phyloP scores from a whole-genome alignment of 2,888 invertebrate genomes.

The Apamea anceps region DNA sequence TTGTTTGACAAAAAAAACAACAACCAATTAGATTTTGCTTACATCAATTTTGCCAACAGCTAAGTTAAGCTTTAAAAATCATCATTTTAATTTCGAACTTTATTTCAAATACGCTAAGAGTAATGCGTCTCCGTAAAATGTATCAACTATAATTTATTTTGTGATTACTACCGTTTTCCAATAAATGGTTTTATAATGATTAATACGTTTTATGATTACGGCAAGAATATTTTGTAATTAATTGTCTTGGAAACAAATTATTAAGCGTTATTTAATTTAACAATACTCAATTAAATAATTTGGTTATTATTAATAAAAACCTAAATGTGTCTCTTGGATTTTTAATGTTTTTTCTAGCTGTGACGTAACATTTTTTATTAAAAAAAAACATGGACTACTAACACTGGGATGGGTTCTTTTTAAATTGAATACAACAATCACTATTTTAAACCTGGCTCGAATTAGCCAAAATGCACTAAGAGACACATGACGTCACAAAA shows the following conservation, averaged over 20 bases:
- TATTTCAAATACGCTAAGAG: neutral
- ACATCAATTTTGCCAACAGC: neutral
- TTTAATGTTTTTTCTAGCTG: neutral
- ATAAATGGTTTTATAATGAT: constrained; percentile 31
- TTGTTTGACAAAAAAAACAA: neutral
- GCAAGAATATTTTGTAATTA: constrained; percentile 51
- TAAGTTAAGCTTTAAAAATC: neutral
- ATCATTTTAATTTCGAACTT: neutral
- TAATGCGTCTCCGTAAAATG: constrained; percentile 21
- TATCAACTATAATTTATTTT: constrained; percentile 15
- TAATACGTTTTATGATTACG: constrained; percentile 40
- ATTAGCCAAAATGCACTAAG: constrained; percentile 41
- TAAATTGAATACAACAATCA: constrained; percentile 8
- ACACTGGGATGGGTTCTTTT: constrained; percentile 18
- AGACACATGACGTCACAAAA: constrained; percentile 48
- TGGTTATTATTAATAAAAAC: constrained; percentile 28
- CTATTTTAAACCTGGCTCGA: constrained; percentile 16
- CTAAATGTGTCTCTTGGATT: constrained; percentile 42
- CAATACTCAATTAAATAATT: constrained; percentile 24
- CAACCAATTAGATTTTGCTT: neutral
- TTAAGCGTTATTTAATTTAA: constrained; percentile 39
- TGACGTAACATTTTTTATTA: neutral
- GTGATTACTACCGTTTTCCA: constrained; percentile 36
- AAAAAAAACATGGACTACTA: neutral
- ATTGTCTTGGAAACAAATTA: constrained; percentile 17